Evolutionary conservation across 1,140 invertebrate species (phyloP), one percentile per base, ranked within the genome.

Genomic region (Mesaphorura yosii): DNA sequence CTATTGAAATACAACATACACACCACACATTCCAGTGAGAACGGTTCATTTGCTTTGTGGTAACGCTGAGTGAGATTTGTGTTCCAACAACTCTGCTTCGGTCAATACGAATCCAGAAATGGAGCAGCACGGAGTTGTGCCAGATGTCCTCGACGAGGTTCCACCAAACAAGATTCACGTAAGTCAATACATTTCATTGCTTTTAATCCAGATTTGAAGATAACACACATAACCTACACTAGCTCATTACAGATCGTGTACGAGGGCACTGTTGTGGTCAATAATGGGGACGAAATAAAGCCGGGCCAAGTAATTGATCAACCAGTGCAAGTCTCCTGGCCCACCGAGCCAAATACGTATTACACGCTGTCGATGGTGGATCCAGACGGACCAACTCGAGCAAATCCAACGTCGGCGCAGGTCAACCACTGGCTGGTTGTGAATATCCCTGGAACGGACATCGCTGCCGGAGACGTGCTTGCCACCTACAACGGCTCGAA

Each of bases 301-400:
- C 44, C 44, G 28, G 44, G 4, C 22, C 5, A 7, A 5, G 4
- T 46, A 5, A 46, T 20, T 6, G 6, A 46, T 12, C 14, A 22
- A 5, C 44, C 44, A 7, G 7, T 27, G 7, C n/a, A 17, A 42
- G 44, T 46, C 12, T 46, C 44, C 19, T 46, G 44, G 44, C 14
- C 14, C 12, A 6, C 7, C 28, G 44, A 12, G 7, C 6, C 23
- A 14, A 19, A 27, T 20, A 10, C 44, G 4, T 23, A 26, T 10
- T 46, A 46, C 44, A 46, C 44, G 23, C 44, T 46, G 25, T 6
- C 7, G 4, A 20, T 46, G 23, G 23, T 46, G 14, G 44, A 46
- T 27, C 44, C 44, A 17, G 44, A 46, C 23, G 31, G 10, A 10
- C 10, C 31, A n/a, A n/a, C n/a, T n/a, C n/a, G n/a, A n/a, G 31